These are phyloP conservation scores for Pipa parva DNA, from an alignment of 2,113 vertebrate species.

Conservation along the genomic window DNA sequence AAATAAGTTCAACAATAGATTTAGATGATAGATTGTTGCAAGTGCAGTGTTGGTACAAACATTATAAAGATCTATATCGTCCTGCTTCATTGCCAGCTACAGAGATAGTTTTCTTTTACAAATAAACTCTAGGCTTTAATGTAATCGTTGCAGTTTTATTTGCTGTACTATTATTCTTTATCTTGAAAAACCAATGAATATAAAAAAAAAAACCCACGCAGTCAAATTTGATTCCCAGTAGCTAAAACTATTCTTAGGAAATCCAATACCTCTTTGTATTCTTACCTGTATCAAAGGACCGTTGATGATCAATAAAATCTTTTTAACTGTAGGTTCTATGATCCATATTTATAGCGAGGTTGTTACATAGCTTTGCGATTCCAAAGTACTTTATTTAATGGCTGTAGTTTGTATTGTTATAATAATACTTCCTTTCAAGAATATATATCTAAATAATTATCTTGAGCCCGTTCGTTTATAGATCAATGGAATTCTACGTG, in stretches of 20 bases:
- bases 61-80: slow-evolving; percentile 12
- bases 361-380: slow-evolving; percentile 14
- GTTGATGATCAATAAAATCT: slow-evolving; percentile 21
- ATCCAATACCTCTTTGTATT: slow-evolving; percentile 24
- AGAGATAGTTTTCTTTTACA: not conserved
- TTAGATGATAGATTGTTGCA: not conserved
- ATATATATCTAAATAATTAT: not conserved
- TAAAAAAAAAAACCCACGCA: not conserved
- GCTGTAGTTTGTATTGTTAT: not conserved
- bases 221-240: slow-evolving; percentile 7
- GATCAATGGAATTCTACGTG: not conserved
- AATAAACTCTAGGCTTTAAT: not conserved
- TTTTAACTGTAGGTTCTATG: slow-evolving; percentile 6
- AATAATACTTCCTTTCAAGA: not conserved
- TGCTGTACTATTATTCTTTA: not conserved
- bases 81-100: not conserved
- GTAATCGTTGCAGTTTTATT: not conserved
- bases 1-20: slow-evolving; percentile 6
- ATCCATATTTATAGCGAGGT: slow-evolving; percentile 34
- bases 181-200: not conserved
- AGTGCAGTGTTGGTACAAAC: slow-evolving; percentile 3
- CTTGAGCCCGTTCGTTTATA: not conserved
- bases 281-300: slow-evolving; percentile 34
- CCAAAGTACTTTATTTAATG: not conserved
- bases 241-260: slow-evolving; percentile 13